Evolutionary conservation across 2,888 invertebrate genomes (phyloP), one percentile per base, ranked within the genome.

Genomic region (Erebia palarica): DNA sequence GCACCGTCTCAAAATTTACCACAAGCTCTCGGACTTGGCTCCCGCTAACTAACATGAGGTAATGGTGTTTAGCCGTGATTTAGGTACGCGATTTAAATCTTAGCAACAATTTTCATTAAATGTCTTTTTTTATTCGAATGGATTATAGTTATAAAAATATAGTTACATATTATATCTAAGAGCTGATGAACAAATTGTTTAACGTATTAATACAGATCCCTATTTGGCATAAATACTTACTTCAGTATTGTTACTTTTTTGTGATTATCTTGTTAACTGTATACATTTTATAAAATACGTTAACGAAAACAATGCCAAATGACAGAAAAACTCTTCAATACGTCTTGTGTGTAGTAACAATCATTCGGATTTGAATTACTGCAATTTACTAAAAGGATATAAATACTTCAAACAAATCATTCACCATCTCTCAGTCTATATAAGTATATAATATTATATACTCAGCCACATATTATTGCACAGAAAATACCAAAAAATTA

Each of bases 21-120:
- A 63, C 14, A 14, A 49, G 21, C 49, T 63, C 47, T 63, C 49
- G 13, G 21, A 63, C 61, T 13, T 69, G 72, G 80, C 81, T 81
- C 84, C 47, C 69, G 68, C 85, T 84, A 70, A 69, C 60, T 79
- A 80, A 78, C 77, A 83, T 89, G 89, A 90, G 91, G 90, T 91
- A 91, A 86, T 86, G 71, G 76, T 69, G 77, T 80, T 71, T 81
- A 79, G 76, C 78, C 78, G 73, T 75, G 68, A 71, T 68, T 68
- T 60, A 70, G 27, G 58, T 58, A 57, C 61, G 69, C 68, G 57
- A 18, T 69, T 68, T 70, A 27, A 27, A 68, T 51, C 49, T 60
- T 70, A 68, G 58, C 53, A 65, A 71, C 61, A 69, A 60, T 44
- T 67, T 70, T 70, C 63, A 65, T 61, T 72, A 64, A 71, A 73